Base-by-base conservation (phyloP, 1,140 invertebrate genomes). In the Drosophila neocordata region DNA sequence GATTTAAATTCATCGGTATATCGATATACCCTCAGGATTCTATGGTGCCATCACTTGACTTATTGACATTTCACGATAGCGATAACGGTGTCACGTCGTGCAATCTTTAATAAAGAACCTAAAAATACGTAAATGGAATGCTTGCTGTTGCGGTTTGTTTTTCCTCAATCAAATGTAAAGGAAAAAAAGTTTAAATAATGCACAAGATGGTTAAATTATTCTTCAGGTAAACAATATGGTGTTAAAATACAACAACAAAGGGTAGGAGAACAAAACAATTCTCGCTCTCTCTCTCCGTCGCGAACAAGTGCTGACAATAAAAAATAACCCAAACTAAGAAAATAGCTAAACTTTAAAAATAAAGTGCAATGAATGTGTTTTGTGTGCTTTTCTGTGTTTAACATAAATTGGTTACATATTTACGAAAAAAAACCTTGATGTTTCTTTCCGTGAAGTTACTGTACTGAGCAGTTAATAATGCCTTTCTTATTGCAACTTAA, bases 161-260 rank as follows among this genome's bases (percentile, higher is more conserved):
- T 48, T 48, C 15, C 15, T 18, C 3, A 3, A 4, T 48, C 41
- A 48, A 56, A 35, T 34, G 53, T n/a, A 2, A 53, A 53, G 11
- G 12, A 53, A 13, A 27, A 12, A 1, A n/a, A 58, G 18, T 6
- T 7, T 48, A 62, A 56, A 78, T 38, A 67, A 87, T 87, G 83
- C 76, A 88, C 72, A 88, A 82, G 79, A 87, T 83, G 84, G 83
- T 87, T 71, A 87, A 83, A 79, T 79, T 87, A 79, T 87, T 87
- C 76, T 78, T 87, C 79, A 87, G 83, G 83, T 87, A 87, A 87
- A 69, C 15, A 48, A 15, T 8, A 18, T 44, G 13, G 41, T 31
- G 1, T 82, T 34, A 34, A 63, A 34, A 48, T 48, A 15, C 81
- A 76, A 73, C 70, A 73, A 73, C 70, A 69, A 65, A 2, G 55